Percentiles rank a stretch among this genome's conserved stretches.
Evolutionary conservation across 2,888 invertebrate species (phyloP).

Genomic region (Synanthedon vespiformis): DNA sequence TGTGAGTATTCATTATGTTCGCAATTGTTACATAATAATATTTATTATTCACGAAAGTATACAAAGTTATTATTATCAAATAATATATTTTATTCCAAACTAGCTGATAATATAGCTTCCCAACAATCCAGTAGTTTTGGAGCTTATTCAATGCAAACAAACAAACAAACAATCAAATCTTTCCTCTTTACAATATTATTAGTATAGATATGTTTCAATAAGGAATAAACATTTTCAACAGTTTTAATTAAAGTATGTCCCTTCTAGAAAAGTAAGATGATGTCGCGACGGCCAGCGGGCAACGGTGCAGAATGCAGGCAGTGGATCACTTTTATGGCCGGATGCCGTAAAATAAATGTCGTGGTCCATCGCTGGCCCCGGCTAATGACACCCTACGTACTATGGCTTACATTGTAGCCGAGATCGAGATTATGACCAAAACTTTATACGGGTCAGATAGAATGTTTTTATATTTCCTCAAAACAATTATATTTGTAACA

Average conservation of each 20-base stretch:
- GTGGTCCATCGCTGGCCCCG: slow-evolving; percentile 58
- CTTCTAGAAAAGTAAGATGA: slow-evolving; percentile 18
- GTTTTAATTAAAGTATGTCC: not conserved
- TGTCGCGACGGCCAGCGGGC: slow-evolving; percentile 24
- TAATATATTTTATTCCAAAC: too few relatives aligned
- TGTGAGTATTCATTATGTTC: too few relatives aligned
- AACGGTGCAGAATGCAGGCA: slow-evolving; percentile 64
- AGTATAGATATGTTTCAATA: too few relatives aligned
- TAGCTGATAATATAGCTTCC: too few relatives aligned
- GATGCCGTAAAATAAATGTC: slow-evolving; percentile 71
- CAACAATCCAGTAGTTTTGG: too few relatives aligned
- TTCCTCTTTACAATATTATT: too few relatives aligned
- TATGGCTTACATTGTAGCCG: slow-evolving; percentile 31
- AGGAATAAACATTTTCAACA: too few relatives aligned
- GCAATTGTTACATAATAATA: too few relatives aligned
- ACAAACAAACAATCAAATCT: too few relatives aligned
- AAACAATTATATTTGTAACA: not conserved
- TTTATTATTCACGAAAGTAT: too few relatives aligned
- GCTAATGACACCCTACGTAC: slow-evolving; percentile 57
- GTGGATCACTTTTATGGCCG: slow-evolving; percentile 71
- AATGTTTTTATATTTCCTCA: not conserved
- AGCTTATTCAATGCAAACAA: too few relatives aligned
- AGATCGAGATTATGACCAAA: slow-evolving; percentile 8
- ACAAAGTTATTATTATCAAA: too few relatives aligned
- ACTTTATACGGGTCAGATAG: not conserved